These are phyloP conservation scores for Nymphicus hollandicus DNA, from an alignment of 2,113 vertebrate genomes.

Conservation along the genomic window DNA sequence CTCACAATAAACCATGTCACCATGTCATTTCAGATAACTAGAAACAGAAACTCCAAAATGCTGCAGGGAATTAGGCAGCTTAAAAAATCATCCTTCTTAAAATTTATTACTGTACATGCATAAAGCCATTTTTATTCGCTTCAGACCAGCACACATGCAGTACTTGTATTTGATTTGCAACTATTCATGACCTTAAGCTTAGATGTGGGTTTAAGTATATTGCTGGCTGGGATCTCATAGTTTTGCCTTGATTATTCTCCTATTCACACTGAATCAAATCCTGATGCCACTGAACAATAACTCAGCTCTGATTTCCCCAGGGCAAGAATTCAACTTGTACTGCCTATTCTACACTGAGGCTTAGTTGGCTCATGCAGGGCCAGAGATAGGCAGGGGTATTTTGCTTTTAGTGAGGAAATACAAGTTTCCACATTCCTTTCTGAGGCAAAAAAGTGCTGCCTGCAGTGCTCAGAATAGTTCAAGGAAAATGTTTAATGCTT, in stretches of 20 bases:
- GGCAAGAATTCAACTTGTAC: background rate
- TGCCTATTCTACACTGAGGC: background rate
- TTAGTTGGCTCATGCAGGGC: background rate
- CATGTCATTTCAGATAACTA: background rate
- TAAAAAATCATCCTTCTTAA: background rate
- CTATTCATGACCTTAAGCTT: background rate
- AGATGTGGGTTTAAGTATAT: background rate
- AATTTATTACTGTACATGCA: background rate
- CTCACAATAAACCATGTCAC: too few species aligned
- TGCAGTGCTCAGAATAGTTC: conserved; percentile 3
- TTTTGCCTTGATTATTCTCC: conserved; percentile 20
- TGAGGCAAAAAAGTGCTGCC: conserved; percentile 5
- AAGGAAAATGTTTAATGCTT: conserved; percentile 5
- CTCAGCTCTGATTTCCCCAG: conserved; percentile 8
- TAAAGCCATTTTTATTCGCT: background rate
- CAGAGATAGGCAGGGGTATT: background rate
- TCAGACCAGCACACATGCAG: background rate
- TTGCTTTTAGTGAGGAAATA: background rate
- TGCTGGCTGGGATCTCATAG: background rate
- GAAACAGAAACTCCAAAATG: background rate
- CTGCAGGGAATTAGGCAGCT: background rate
- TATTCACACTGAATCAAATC: conserved; percentile 23
- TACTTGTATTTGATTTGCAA: background rate
- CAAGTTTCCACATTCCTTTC: background rate
- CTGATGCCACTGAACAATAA: conserved; percentile 50